These are phyloP conservation scores for Scortum barcoo DNA, from an alignment of 2,113 vertebrate genomes.

Conservation along the genomic window DNA sequence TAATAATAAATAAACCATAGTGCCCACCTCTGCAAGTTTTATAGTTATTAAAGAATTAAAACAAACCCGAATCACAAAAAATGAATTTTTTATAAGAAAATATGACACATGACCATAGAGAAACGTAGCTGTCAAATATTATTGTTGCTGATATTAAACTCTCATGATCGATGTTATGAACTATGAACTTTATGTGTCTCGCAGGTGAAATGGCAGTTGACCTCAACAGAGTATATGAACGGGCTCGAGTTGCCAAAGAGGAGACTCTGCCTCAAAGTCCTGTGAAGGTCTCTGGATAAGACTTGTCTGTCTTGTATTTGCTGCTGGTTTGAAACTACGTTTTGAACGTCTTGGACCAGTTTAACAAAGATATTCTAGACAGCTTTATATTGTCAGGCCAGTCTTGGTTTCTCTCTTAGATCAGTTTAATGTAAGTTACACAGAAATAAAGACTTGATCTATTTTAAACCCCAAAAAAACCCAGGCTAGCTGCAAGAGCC, in stretches of 20 bases:
- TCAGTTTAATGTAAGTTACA: background rate
- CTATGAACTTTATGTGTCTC: slow-evolving; percentile 25
- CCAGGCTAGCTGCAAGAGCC: background rate
- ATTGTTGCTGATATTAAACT: background rate
- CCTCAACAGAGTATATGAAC: slow-evolving; percentile 82
- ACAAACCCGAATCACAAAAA: background rate
- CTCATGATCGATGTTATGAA: background rate
- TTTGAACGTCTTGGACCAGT: background rate
- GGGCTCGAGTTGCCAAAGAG: slow-evolving; percentile 71
- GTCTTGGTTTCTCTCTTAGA: background rate
- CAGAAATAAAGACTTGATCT: background rate
- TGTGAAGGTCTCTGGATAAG: slow-evolving; percentile 55
- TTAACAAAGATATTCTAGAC: background rate
- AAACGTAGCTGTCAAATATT: background rate
- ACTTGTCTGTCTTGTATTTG: background rate
- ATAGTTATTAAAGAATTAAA: background rate
- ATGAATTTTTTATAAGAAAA: background rate
- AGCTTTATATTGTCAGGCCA: background rate
- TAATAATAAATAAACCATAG: too few relatives aligned
- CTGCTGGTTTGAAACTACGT: background rate
- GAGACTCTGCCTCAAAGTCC: slow-evolving; percentile 68
- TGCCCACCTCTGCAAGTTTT: background rate
- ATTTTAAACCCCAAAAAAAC: background rate
- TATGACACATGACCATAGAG: background rate
- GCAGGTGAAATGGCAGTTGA: slow-evolving; percentile 75